Conservation (phyloP, 2,113 vertebrate species). For the Chloroceryle aenea region DNA sequence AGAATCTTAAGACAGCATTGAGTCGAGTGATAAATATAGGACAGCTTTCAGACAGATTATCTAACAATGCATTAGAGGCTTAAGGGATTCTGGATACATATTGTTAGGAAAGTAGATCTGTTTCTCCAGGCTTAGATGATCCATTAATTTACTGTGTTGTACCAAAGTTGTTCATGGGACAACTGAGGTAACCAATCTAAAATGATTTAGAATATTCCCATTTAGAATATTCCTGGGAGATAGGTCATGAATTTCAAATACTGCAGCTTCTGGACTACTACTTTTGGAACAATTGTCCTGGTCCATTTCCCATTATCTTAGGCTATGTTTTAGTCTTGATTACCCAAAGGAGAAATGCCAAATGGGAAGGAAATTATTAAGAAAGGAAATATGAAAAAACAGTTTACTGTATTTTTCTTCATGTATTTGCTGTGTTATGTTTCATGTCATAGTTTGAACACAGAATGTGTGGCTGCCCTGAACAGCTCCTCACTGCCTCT, state of each 20-base stretch:
- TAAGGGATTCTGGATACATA: constrained; percentile 29
- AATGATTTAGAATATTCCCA: background rate
- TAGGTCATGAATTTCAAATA: background rate
- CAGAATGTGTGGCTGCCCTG: background rate
- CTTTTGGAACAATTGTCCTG: background rate
- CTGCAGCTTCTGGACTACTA: background rate
- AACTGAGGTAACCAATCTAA: background rate
- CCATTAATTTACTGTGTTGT: background rate
- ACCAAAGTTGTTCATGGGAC: background rate
- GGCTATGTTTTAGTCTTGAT: background rate
- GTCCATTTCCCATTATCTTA: background rate
- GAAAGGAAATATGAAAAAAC: background rate
- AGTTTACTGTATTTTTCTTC: background rate
- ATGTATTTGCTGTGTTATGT: background rate
- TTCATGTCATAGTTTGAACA: background rate
- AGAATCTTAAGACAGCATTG: background rate
- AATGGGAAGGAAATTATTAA: background rate
- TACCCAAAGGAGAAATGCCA: background rate
- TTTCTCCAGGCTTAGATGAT: background rate
- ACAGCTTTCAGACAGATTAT: constrained; percentile 15
- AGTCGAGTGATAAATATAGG: constrained; percentile 35
- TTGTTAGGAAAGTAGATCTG: constrained; percentile 31
- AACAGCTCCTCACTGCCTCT: background rate
- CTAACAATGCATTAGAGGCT: constrained; percentile 51
- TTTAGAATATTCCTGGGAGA: background rate